phyloP scores from a whole-genome alignment of 1,140 invertebrate species.

The Nasonia giraulti region DNA sequence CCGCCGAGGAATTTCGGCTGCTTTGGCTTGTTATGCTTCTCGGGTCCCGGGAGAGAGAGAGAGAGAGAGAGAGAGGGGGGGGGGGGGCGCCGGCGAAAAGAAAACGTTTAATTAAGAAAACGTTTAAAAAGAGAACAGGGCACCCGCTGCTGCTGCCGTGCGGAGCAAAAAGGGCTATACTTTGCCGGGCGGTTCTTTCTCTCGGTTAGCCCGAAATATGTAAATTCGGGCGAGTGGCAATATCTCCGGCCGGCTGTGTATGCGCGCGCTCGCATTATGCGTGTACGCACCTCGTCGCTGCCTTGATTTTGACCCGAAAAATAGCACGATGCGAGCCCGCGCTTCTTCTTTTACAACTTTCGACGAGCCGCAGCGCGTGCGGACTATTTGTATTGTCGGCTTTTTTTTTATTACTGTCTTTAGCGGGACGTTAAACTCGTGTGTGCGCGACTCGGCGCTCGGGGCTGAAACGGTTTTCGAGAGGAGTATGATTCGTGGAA shows the following conservation, averaged over 20 bases:
- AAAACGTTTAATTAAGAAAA: constrained; percentile 49
- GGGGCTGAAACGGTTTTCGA: neutral
- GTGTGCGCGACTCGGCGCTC: neutral
- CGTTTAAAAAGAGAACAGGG: constrained; percentile 36
- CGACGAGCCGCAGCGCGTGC: neutral
- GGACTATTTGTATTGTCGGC: constrained; percentile 23
- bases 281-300: neutral
- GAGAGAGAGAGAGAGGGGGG: neutral
- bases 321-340: neutral
- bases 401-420: constrained; percentile 29
- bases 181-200: constrained; percentile 2
- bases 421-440: constrained; percentile 28
- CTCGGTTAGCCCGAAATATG: constrained; percentile 31
- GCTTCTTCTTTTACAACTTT: neutral
- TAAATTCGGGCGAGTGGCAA: constrained; percentile 9
- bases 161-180: constrained; percentile 34
- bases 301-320: neutral
- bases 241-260: neutral
- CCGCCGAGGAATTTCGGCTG: constrained; percentile 15
- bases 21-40: constrained; percentile 26
- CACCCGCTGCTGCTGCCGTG: neutral
- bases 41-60: neutral
- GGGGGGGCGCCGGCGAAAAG: constrained; percentile 10
- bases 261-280: neutral
- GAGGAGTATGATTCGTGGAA: neutral